Conservation (phyloP, 2,888 invertebrate species). For the Epiperipatus broadwayi region DNA sequence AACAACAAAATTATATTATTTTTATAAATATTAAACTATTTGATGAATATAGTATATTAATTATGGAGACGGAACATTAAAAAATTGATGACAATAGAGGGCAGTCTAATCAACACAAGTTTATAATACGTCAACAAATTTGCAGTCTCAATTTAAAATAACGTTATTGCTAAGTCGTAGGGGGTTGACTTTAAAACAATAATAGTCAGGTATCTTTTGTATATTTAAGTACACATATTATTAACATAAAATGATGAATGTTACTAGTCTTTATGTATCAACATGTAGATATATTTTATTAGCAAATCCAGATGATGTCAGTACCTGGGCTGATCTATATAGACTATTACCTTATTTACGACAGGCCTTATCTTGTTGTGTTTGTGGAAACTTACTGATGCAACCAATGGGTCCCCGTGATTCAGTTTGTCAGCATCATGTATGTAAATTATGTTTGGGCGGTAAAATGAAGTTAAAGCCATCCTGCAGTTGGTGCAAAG, state of each 20-base stretch:
- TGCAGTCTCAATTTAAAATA: too few species aligned
- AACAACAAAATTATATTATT: too few species aligned
- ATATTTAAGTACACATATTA: too few species aligned
- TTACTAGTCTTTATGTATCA: constrained; percentile 57
- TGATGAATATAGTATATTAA: too few species aligned
- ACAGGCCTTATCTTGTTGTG: constrained; percentile 68
- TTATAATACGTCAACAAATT: too few species aligned
- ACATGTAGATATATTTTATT: constrained; percentile 58
- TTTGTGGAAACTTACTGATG: constrained; percentile 60
- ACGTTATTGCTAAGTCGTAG: too few species aligned
- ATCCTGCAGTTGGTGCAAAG: constrained; percentile 63
- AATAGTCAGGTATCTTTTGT: too few species aligned
- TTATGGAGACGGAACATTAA: too few species aligned
- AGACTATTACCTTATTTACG: constrained; percentile 62
- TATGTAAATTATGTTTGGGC: constrained; percentile 62
- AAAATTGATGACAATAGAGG: too few species aligned
- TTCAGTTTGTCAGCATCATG: constrained; percentile 66
- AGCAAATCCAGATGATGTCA: constrained; percentile 42
- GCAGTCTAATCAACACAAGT: too few species aligned
- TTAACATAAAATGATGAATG: constrained; percentile 59
- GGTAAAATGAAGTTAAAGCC: constrained; percentile 67
- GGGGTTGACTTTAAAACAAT: too few species aligned
- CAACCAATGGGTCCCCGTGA: constrained; percentile 60
- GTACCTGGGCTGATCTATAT: constrained; percentile 59
- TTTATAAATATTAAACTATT: too few species aligned